Base-by-base conservation (phyloP, 2,797 vertebrate species). In the Gymnodraco acuticeps region DNA sequence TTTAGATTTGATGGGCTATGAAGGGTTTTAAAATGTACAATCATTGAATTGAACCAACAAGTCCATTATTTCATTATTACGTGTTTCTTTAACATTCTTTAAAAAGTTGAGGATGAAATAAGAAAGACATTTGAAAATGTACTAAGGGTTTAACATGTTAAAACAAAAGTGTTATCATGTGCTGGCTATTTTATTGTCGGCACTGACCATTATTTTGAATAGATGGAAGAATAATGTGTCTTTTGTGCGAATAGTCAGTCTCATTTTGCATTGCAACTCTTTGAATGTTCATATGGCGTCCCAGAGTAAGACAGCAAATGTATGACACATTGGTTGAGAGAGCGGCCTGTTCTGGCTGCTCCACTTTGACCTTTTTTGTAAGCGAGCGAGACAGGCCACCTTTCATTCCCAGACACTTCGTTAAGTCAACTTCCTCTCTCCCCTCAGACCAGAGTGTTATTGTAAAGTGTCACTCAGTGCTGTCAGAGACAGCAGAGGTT, bases 351-450 rank as follows among this genome's bases (percentile, higher is more conserved):
- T 83, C 86, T 78, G 76, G 75, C 78, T 74, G 78, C 77, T 87
- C 82, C 75, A 85, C 86, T 88, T 82, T 91, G 89, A 91, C 90
- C 87, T 87, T 83, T 89, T 81, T 82, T 90, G 79, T 87, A 78
- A 84, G 85, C 27, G 16, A 82, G 71, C 74, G 89, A 90, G 83
- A 89, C 85, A 88, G 83, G 77, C 87, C 86, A 90, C 84, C 89
- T 93, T 93, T 90, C 86, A 90, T 90, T 92, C 81, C 79, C 87
- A 90, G 88, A 88, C 92, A 92, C 88, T 92, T 92, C 81, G 85
- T 91, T 89, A 91, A 91, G 86, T 86, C 87, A 85, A 91, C 90
- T 93, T 95, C 89, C 91, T 91, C 82, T 89, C 81, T 83, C 84
- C 85, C 77, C 81, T 89, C 87, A 81, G 87, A 89, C 70, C 73